Percentiles rank a stretch among this genome's conserved stretches.
Evolutionary conservation across 2,888 invertebrate species (phyloP).

Genomic region (Phorcus lineatus): DNA sequence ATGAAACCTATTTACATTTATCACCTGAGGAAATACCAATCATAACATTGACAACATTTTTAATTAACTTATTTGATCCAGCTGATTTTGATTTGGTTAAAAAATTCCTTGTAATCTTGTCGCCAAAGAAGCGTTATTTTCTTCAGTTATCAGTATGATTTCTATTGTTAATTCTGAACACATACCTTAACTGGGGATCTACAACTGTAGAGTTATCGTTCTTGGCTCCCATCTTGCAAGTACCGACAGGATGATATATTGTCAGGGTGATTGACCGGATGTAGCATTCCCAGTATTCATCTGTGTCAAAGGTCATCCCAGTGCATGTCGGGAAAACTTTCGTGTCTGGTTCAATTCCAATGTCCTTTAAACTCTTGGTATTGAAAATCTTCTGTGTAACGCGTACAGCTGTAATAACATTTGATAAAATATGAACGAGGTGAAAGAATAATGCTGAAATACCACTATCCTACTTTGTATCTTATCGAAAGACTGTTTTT

Average conservation of each 20-base stretch:
- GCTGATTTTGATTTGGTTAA: no score
- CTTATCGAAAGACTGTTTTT: no score
- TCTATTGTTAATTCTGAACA: not conserved
- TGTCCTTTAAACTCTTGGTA: not conserved
- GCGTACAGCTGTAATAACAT: not conserved
- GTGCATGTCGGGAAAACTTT: not conserved
- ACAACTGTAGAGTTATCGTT: not conserved
- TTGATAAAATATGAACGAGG: no score
- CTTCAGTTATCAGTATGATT: no score
- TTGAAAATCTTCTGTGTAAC: not conserved
- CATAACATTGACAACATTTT: no score
- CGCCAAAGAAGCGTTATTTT: no score
- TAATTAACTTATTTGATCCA: no score
- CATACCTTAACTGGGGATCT: conserved; percentile 6
- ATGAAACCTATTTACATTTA: no score
- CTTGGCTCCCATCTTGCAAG: conserved; percentile 12
- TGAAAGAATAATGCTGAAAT: no score
- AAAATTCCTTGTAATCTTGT: no score
- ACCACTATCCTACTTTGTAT: no score
- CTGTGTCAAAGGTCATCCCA: not conserved
- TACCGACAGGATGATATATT: conserved; percentile 6
- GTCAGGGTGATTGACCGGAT: not conserved
- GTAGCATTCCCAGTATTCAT: conserved; percentile 20
- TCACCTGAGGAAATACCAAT: no score
- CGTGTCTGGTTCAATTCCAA: not conserved